Evolutionary conservation across 2,888 invertebrate species (phyloP), one percentile per base, ranked within the genome.

Genomic region (Elysia crispata): DNA sequence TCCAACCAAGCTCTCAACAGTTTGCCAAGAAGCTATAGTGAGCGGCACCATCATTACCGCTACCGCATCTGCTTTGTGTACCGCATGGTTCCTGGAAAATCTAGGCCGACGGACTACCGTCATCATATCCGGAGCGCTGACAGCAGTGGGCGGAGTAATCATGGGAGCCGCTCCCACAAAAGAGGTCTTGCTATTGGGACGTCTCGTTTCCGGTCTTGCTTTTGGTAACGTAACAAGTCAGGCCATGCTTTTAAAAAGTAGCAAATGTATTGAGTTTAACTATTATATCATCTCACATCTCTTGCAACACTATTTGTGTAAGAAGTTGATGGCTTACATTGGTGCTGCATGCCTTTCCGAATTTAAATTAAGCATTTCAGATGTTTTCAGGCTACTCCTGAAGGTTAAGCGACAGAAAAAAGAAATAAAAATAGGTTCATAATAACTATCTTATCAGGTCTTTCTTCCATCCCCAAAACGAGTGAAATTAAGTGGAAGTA

Each of bases 1-100:
- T 0, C 49, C n/a, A n/a, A n/a, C n/a, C n/a, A n/a, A 89, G 8
- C 87, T 93, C 50, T 86, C 85, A 60, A 90, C 89, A 28, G 83
- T 91, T 28, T 93, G 93, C 93, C 93, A 93, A 83, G 93, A 93
- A 83, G 83, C 92, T 5, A 91, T 94, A 33, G 93, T 94, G 25
- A 92, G 92, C 25, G 91, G 89, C 13, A 93, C 93, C 3, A 90
- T 93, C 30, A 91, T 85, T 0, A 89, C 91, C 1, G 93, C 93
- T 3, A 92, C 92, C 87, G 33, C 93, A 5, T 78, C 79, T 49
- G 87, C 92, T 1, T 84, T 93, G 1, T 49, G 91, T 20, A 92
- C 91, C 1, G 93, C 93, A 1, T 89, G 89, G 79, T 82, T 92
- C 6, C 91, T 92, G 70, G 93, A 94, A 83, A 82, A 83, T 18